A percentile compares a stretch with the other conserved stretches of the same genome.
phyloP scores from a whole-genome alignment of 2,113 vertebrate genomes.

The Corythornis vintsioides region DNA sequence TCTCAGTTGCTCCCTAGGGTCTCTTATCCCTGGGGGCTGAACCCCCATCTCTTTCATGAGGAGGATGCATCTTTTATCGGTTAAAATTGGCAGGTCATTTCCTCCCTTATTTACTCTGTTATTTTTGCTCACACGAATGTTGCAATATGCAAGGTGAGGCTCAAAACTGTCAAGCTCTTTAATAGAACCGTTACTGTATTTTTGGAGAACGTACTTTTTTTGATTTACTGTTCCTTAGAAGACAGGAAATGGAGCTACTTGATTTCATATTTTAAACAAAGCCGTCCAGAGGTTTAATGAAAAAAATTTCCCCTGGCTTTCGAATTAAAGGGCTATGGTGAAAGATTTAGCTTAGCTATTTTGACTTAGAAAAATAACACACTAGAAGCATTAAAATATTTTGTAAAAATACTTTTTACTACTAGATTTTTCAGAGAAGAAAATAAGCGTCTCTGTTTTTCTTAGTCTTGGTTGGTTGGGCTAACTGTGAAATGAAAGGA shows the following conservation, averaged over 20 bases:
- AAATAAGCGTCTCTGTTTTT: background rate
- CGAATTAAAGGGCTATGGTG: slow-evolving; percentile 64
- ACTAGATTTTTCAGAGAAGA: background rate
- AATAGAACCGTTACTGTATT: slow-evolving; percentile 63
- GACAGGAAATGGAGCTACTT: slow-evolving; percentile 75
- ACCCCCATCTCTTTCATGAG: background rate
- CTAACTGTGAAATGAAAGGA: slow-evolving; percentile 9
- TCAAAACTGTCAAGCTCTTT: slow-evolving; percentile 59
- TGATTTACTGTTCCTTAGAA: slow-evolving; percentile 71
- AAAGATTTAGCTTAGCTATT: slow-evolving; percentile 66
- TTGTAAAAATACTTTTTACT: slow-evolving; percentile 48
- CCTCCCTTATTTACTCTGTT: background rate
- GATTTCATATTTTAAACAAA: slow-evolving; percentile 73
- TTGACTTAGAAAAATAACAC: slow-evolving; percentile 68
- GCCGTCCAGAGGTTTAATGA: slow-evolving; percentile 69
- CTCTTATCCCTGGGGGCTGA: accelerated
- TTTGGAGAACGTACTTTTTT: slow-evolving; percentile 35
- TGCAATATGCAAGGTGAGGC: slow-evolving; percentile 67
- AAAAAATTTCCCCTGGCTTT: slow-evolving; percentile 71
- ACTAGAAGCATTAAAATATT: slow-evolving; percentile 42
- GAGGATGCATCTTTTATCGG: background rate
- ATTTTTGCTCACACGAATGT: slow-evolving; percentile 9
- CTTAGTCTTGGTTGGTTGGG: background rate
- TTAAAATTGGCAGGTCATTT: background rate
- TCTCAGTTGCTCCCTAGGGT: background rate